Base-by-base conservation (phyloP, 1,140 invertebrate genomes). In the Ooceraea biroi region DNA sequence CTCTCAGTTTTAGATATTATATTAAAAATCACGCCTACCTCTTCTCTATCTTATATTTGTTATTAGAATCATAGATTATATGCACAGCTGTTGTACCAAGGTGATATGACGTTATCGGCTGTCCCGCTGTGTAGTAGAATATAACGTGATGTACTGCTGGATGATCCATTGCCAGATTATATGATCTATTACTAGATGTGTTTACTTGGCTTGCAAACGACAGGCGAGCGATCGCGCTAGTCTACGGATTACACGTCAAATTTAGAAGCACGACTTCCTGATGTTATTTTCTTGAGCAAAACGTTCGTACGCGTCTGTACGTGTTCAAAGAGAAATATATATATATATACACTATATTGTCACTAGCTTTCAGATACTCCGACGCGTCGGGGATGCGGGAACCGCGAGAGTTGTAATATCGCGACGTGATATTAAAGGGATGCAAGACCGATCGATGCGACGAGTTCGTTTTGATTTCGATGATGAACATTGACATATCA, bases 101-200 rank as follows among this genome's bases (percentile, higher is more conserved):
- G 12, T 27, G 5, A 12, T 65, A 10, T 1, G 12, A 52, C 19
- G 14, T 77, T 66, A 77, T 76, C 46, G 58, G 12, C 30, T 8
- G 4, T 11, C 4, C 36, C 25, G n/a, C 27, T 27, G 0, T 66
- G 27, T 66, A 77, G 19, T 50, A 52, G 50, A 77, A 36, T 27
- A 52, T 58, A 17, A 2, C 22, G 46, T 61, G 72, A 74, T 74
- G 55, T 17, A 74, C 61, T 44, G 36, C 36, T 46, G n/a, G 72
- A 74, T 77, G 74, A 77, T 77, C 44, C 66, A 77, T 77, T 66
- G 66, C 27, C 61, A 52, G 60, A 77, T 74, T 74, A 74, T 27
- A 30, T 66, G 74, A 77, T 77, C 74, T 77, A 77, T 77, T 77
- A 66, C 61, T 77, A 66, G 46, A 66, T 61, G 60, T 77, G 74